Evolutionary conservation across 2,113 vertebrate species (phyloP).

Genomic region (Ammodytes marinus): DNA sequence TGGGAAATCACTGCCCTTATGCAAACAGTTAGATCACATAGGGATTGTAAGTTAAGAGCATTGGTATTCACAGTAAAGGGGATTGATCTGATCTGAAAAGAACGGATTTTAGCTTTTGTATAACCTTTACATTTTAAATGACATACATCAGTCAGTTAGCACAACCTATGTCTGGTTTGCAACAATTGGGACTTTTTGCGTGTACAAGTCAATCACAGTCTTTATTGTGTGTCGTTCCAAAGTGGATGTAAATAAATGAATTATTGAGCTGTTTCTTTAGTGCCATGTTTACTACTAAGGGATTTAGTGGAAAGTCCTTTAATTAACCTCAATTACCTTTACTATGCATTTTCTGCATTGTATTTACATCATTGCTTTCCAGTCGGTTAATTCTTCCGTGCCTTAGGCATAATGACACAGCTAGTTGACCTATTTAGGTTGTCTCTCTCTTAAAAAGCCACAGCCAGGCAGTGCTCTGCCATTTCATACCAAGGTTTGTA

Average conservation of each 20-base stretch:
- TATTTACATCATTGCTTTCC: constrained; percentile 42
- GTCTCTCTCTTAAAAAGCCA: constrained; percentile 27
- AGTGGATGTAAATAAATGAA: constrained; percentile 24
- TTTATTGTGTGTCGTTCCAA: constrained; percentile 20
- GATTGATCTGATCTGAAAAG: constrained; percentile 4
- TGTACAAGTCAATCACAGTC: constrained; percentile 17
- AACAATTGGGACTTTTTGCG: background rate
- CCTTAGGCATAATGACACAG: constrained; percentile 28
- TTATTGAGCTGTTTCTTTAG: constrained; percentile 38
- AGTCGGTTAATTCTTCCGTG: constrained; percentile 15
- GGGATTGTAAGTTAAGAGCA: background rate
- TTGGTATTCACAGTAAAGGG: constrained; percentile 5
- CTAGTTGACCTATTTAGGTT: constrained; percentile 57
- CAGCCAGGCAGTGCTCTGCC: background rate
- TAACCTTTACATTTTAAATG: constrained; percentile 34
- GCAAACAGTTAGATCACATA: constrained; percentile 1
- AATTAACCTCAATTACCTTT: constrained; percentile 49
- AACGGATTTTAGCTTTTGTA: background rate
- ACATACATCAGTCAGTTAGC: background rate
- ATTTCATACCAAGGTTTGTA: constrained; percentile 8
- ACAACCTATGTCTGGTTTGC: constrained; percentile 1
- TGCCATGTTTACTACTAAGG: constrained; percentile 18
- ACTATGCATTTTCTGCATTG: constrained; percentile 16
- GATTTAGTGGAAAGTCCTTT: constrained; percentile 40
- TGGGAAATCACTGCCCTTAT: constrained; percentile 13